These are phyloP conservation scores for Macropis europaea DNA, from an alignment of 2,888 invertebrate species.

Conservation along the genomic window DNA sequence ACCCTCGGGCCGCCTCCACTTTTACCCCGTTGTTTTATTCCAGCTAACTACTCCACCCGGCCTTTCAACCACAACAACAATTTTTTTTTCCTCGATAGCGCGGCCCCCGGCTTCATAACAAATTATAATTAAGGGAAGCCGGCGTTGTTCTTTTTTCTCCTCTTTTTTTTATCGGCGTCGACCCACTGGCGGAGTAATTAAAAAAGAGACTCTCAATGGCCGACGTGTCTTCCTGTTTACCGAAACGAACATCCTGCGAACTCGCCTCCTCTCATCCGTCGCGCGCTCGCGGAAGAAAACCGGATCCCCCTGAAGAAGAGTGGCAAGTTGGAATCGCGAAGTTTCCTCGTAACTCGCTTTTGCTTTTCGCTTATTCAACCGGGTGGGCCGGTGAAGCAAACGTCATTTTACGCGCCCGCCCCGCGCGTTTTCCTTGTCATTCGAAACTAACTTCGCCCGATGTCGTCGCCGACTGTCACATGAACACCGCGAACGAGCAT, in stretches of 20 bases:
- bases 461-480: constrained; percentile 38
- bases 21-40: constrained; percentile 36
- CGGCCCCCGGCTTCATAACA: constrained; percentile 6
- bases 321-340: neutral
- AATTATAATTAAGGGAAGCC: constrained; percentile 29
- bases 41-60: constrained; percentile 19
- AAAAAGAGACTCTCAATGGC: neutral
- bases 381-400: constrained; percentile 5
- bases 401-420: neutral
- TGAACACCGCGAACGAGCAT: constrained; percentile 29
- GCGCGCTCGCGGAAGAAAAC: neutral
- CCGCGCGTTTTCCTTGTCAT: constrained; percentile 40
- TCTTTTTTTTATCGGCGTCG: neutral
- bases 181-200: neutral
- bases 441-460: constrained; percentile 41
- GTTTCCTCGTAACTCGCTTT: neutral
- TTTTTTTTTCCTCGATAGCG: constrained; percentile 19
- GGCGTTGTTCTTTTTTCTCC: too few species aligned
- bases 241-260: constrained; percentile 6
- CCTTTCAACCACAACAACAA: constrained; percentile 27
- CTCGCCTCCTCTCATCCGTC: too few species aligned
- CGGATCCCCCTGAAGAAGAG: neutral
- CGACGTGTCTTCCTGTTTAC: neutral
- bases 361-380: neutral
- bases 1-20: constrained; percentile 26